phyloP scores from a whole-genome alignment of 1,140 invertebrate species.

The Papilio helenus region DNA sequence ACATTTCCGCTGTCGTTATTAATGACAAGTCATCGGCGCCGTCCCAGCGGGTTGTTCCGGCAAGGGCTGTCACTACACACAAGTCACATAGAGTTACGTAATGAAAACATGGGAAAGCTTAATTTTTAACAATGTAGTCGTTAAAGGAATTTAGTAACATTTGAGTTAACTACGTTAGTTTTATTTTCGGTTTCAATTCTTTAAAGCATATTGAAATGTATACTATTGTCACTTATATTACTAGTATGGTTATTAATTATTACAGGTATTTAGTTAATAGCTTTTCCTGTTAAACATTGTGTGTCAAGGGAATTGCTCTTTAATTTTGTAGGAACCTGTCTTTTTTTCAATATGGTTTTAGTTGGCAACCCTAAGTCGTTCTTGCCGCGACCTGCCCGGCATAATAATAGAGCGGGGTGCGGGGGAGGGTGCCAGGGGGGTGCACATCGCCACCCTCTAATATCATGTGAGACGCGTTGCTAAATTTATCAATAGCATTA shows the following conservation, averaged over 20 bases:
- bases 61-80: conserved; percentile 59
- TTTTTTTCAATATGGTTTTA: background rate
- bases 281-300: too few species aligned
- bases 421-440: conserved; percentile 40
- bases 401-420: conserved; percentile 77
- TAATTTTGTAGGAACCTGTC: background rate
- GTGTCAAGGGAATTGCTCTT: too few species aligned
- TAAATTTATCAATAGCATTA: conserved; percentile 82
- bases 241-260: too few species aligned
- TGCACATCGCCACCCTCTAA: conserved; percentile 69
- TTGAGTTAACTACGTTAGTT: too few species aligned
- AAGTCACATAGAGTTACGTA: background rate
- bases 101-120: background rate
- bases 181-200: too few species aligned
- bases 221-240: too few species aligned
- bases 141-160: too few species aligned
- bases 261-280: too few species aligned
- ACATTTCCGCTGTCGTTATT: conserved; percentile 82
- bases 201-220: too few species aligned
- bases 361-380: conserved; percentile 64
- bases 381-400: conserved; percentile 74
- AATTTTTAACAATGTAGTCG: too few species aligned
- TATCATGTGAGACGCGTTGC: conserved; percentile 77
- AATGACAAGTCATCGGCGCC: conserved; percentile 83
- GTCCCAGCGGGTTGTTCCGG: conserved; percentile 65